Conservation (phyloP, 1,140 invertebrate species). For the Drosophila erecta region DNA sequence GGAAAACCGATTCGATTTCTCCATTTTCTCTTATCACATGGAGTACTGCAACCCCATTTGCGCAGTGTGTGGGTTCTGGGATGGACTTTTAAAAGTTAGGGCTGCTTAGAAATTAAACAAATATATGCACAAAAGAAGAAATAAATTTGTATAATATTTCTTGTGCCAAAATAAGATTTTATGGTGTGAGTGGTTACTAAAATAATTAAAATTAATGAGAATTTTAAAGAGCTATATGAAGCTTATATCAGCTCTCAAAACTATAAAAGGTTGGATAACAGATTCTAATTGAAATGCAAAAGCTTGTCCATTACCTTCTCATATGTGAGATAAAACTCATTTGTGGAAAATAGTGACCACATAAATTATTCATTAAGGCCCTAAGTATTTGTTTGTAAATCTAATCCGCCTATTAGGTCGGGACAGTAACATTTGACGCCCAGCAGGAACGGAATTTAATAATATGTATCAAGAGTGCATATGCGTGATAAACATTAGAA, state of each 20-base stretch:
- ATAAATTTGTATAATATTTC: too few species aligned
- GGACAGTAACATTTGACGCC: neutral
- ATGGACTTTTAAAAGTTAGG: neutral
- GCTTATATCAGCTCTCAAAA: too few species aligned
- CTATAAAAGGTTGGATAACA: too few species aligned
- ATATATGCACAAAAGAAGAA: neutral
- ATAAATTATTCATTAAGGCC: neutral
- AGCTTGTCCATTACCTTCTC: neutral
- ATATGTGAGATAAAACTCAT: neutral
- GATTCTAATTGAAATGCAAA: too few species aligned
- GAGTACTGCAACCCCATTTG: constrained; percentile 12
- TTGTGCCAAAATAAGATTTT: too few species aligned
- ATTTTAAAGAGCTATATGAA: too few species aligned
- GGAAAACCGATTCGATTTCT: constrained; percentile 21
- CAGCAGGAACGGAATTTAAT: constrained; percentile 7
- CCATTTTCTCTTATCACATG: neutral
- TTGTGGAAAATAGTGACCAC: neutral
- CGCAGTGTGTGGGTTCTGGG: neutral
- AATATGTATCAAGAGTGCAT: constrained; percentile 9
- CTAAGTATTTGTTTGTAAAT: neutral
- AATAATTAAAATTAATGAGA: too few species aligned
- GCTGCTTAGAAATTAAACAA: neutral
- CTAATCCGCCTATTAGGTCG: neutral
- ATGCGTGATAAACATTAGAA: neutral
- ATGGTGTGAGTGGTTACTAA: too few species aligned